A percentile compares a stretch with the other conserved stretches of the same genome.
phyloP scores from a whole-genome alignment of 1,140 invertebrate species.

The Paramacrobiotus metropolitanus region DNA sequence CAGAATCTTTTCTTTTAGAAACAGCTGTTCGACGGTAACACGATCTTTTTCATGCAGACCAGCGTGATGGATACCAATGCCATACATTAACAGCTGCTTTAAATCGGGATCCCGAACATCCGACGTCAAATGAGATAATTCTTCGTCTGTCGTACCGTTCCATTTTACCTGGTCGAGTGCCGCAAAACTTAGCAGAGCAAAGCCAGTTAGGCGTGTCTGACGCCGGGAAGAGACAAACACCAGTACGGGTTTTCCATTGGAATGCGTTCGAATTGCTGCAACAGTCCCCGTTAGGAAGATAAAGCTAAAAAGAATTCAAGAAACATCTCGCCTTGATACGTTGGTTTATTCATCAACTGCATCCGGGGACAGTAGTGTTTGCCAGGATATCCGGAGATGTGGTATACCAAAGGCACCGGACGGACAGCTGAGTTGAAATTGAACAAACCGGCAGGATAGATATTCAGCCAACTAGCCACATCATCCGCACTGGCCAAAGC shows the following conservation, averaged over 20 bases:
- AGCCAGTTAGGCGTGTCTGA: conserved; percentile 83
- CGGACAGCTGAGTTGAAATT: conserved; percentile 93
- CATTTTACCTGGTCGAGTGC: conserved; percentile 67
- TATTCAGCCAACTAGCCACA: conserved; percentile 84
- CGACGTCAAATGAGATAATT: conserved; percentile 33
- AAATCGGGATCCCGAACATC: conserved; percentile 62
- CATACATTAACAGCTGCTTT: conserved; percentile 78
- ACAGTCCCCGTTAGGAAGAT: background rate
- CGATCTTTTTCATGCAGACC: conserved; percentile 75
- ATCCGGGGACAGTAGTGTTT: conserved; percentile 98
- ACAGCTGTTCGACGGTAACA: conserved; percentile 73
- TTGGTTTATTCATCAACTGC: conserved; percentile 99
- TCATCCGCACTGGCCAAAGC: conserved; percentile 91
- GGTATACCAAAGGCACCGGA: conserved; percentile 86
- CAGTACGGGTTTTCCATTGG: conserved; percentile 61
- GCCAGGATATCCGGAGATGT: conserved; percentile 72
- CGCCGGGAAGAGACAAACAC: conserved; percentile 93
- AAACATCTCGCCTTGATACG: conserved; percentile 43
- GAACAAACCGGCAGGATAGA: conserved; percentile 61
- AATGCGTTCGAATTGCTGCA: conserved; percentile 68
- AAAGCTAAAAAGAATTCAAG: background rate
- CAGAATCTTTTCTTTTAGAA: conserved; percentile 91
- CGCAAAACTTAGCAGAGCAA: conserved; percentile 81
- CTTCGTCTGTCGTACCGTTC: conserved; percentile 59
- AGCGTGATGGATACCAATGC: conserved; percentile 95